phyloP scores from a whole-genome alignment of 2,113 vertebrate species.

The Mastomys coucha region DNA sequence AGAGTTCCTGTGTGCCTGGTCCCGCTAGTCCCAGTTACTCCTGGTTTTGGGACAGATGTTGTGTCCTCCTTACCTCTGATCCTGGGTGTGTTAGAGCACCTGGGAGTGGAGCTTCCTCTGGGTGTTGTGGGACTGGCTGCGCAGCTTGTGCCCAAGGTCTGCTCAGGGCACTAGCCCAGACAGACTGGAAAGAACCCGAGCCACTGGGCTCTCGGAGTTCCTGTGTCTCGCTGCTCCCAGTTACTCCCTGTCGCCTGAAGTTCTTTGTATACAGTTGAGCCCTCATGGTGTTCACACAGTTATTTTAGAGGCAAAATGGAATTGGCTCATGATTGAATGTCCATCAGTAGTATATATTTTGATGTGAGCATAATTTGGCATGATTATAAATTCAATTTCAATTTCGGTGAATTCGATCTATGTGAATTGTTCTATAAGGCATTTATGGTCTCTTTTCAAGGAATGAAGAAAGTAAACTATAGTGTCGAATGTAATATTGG shows the following conservation, averaged over 20 bases:
- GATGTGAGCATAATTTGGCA: constrained; percentile 5
- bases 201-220: no score
- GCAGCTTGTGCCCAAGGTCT: no score
- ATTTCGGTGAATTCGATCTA: neutral
- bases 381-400: neutral
- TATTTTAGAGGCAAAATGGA: constrained; percentile 3
- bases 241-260: neutral
- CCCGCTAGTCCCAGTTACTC: no score
- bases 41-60: no score
- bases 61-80: no score
- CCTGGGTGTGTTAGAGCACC: no score
- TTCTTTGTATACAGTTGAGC: neutral
- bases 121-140: no score
- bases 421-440: neutral
- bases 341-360: neutral
- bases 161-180: no score
- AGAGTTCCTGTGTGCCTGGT: no score
- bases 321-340: neutral
- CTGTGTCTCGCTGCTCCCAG: no score
- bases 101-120: no score
- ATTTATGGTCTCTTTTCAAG: neutral
- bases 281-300: neutral
- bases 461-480: neutral
- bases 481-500: neutral
- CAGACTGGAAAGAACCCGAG: no score